phyloP scores from a whole-genome alignment of 2,797 vertebrate species.

The Falco columbarius region DNA sequence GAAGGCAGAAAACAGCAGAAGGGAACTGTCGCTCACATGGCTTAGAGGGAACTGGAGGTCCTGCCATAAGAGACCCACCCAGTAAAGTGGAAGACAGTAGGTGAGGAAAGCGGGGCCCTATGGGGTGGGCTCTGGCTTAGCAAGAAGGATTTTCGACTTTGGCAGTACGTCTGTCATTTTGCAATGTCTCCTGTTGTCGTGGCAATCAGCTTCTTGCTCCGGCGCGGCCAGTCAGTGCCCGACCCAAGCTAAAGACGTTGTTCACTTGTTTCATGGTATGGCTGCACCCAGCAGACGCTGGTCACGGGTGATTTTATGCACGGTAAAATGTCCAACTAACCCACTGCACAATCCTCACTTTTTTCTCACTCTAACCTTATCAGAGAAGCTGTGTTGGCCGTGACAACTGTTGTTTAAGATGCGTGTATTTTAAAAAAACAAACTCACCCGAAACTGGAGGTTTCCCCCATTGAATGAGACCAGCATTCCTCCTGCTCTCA shows the following conservation, averaged over 20 bases:
- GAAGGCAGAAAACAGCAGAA: not conserved
- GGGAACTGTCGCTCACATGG: not conserved
- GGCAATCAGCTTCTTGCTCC: not conserved
- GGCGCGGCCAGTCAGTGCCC: too few relatives aligned
- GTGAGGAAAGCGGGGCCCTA: not conserved
- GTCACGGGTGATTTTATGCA: not conserved
- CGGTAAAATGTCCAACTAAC: not conserved
- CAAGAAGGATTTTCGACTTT: not conserved
- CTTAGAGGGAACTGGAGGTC: not conserved
- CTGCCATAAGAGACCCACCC: not conserved
- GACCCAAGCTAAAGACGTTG: not conserved
- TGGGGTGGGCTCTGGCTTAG: not conserved
- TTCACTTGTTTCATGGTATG: not conserved
- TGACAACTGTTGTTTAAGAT: not conserved
- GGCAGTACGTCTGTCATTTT: not conserved
- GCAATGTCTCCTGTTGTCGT: not conserved
- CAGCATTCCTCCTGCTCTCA: not conserved
- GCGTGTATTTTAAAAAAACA: not conserved
- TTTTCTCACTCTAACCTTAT: not conserved
- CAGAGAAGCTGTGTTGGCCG: not conserved
- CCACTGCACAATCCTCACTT: not conserved
- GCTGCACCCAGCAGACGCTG: not conserved
- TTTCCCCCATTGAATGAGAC: not conserved
- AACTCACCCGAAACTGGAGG: not conserved
- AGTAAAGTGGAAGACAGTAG: not conserved